These are phyloP conservation scores for Pachyuromys duprasi DNA, from an alignment of 2,797 vertebrate genomes.

Conservation along the genomic window DNA sequence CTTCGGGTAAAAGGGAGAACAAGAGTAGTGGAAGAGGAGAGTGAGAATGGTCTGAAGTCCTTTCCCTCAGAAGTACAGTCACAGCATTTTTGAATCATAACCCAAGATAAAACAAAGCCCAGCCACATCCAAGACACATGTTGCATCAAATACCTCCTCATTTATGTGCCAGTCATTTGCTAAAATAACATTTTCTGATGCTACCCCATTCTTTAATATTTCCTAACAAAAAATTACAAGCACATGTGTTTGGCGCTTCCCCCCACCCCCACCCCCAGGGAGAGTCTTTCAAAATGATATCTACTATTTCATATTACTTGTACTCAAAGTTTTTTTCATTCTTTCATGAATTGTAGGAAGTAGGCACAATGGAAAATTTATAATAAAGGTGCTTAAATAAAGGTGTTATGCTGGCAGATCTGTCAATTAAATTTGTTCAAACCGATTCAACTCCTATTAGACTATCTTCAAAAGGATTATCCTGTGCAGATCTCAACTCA, in stretches of 20 bases:
- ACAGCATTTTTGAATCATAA: neutral
- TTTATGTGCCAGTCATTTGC: neutral
- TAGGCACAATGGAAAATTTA: conserved; percentile 19
- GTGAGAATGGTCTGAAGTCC: neutral
- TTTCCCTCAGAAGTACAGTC: neutral
- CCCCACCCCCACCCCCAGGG: neutral
- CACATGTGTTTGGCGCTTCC: neutral
- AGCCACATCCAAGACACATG: neutral
- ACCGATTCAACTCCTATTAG: conserved; percentile 47
- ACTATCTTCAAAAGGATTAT: conserved; percentile 34
- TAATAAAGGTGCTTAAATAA: conserved; percentile 54
- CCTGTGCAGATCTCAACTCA: neutral
- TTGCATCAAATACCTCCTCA: neutral
- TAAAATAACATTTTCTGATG: neutral
- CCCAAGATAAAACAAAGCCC: neutral
- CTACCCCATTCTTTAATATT: neutral
- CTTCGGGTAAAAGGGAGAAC: too few species aligned
- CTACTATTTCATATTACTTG: neutral
- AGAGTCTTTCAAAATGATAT: neutral
- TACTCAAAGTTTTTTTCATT: conserved; percentile 5
- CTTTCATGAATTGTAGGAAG: conserved; percentile 20
- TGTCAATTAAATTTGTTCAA: conserved; percentile 64
- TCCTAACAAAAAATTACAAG: neutral
- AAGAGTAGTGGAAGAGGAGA: neutral
- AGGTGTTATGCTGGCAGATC: neutral